A percentile compares a stretch with the other conserved stretches of the same genome.
These are phyloP conservation scores for Epizoanthus ramosus DNA, from an alignment of 92 coral and sea anemone genomes.

Conservation along the genomic window DNA sequence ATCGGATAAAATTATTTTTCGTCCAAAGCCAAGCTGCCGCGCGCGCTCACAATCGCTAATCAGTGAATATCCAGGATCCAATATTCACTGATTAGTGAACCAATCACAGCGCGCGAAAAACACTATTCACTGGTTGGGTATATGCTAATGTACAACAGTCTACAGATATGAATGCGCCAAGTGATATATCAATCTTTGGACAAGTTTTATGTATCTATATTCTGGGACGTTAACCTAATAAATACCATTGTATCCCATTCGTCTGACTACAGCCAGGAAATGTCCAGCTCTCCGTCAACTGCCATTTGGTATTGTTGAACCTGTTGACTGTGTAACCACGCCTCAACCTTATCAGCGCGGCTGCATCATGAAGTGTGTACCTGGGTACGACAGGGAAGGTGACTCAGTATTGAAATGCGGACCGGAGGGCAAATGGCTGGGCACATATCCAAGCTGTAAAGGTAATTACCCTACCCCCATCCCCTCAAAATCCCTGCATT, in stretches of 20 bases:
- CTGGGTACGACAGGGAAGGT: conserved; percentile 76
- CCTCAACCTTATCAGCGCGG: conserved; percentile 81
- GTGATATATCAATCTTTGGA: too few species aligned
- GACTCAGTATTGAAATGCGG: conserved; percentile 67
- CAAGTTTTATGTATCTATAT: background rate
- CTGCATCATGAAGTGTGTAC: conserved; percentile 80
- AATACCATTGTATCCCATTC: background rate
- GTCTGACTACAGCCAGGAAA: conserved; percentile 60
- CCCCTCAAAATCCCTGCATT: background rate
- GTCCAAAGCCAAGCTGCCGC: too few species aligned
- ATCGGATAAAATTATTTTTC: too few species aligned
- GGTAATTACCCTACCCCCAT: conserved; percentile 50
- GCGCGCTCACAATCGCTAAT: too few species aligned
- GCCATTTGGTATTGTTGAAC: conserved; percentile 78
- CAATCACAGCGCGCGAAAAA: too few species aligned
- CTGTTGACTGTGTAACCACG: conserved; percentile 79
- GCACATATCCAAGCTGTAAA: conserved; percentile 78
- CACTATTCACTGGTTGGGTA: too few species aligned
- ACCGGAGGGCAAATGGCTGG: conserved; percentile 86
- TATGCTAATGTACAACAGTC: too few species aligned
- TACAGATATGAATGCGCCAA: too few species aligned
- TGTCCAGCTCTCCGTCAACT: conserved; percentile 89
- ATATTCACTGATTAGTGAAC: too few species aligned
- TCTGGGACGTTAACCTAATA: background rate
- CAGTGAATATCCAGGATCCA: too few species aligned